Percentiles rank a stretch among this genome's conserved stretches.
These are phyloP conservation scores for Diaphora mendica DNA, from an alignment of 2,888 invertebrate species.

Conservation along the genomic window DNA sequence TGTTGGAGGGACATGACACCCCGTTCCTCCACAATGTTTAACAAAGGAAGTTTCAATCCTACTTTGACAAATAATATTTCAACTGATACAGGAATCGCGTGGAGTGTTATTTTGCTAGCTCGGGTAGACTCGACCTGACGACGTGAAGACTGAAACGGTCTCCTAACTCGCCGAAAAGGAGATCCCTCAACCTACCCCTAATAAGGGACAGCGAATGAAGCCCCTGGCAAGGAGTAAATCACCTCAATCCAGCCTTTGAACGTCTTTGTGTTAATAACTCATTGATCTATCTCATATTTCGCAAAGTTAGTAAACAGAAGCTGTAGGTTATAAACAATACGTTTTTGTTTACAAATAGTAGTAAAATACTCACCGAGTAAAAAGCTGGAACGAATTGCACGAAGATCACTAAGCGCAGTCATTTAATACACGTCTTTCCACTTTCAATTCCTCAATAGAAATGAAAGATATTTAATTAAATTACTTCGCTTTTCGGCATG, in stretches of 20 bases:
- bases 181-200: no score
- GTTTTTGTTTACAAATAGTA: not conserved
- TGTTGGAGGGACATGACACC: no score
- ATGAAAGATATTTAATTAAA: conserved; percentile 19
- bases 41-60: not conserved
- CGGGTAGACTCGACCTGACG: no score
- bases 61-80: not conserved
- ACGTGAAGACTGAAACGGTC: no score
- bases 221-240: no score
- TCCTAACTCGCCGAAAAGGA: no score
- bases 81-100: not conserved
- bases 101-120: no score
- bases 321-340: not conserved
- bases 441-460: conserved; percentile 4
- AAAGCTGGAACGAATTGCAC: not conserved
- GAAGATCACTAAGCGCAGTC: not conserved
- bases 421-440: conserved; percentile 5
- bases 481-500: conserved; percentile 44
- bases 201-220: no score
- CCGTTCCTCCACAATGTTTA: no score
- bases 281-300: not conserved
- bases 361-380: conserved; percentile 6
- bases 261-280: no score
- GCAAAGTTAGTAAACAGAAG: not conserved
- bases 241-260: no score